Evolutionary conservation across 2,797 vertebrate species (phyloP).

Genomic region (Cynodonichthys magdalenae): DNA sequence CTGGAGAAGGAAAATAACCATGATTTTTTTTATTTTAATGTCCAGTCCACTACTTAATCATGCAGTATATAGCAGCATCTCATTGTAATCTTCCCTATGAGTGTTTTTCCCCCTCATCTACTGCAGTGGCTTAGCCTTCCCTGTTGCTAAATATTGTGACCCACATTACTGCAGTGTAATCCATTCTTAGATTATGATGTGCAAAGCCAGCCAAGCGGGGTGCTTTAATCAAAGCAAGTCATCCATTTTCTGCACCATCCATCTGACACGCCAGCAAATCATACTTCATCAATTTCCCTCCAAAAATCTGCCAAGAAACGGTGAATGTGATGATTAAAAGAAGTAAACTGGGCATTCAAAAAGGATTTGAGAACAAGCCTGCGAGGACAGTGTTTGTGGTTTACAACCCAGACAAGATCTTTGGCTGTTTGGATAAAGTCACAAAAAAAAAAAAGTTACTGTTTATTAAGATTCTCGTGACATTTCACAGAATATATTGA

Average conservation of each 20-base stretch:
- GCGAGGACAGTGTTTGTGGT: conserved; percentile 10
- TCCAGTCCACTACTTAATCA: conserved; percentile 47
- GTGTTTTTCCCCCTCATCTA: conserved; percentile 28
- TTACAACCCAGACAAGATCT: conserved; percentile 8
- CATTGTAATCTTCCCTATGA: conserved; percentile 25
- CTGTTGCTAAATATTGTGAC: conserved; percentile 74
- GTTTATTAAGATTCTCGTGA: too few species aligned
- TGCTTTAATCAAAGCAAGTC: conserved; percentile 78
- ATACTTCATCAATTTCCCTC: conserved; percentile 51
- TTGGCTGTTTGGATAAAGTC: not conserved
- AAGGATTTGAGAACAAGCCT: conserved; percentile 20
- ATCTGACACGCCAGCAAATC: conserved; percentile 66
- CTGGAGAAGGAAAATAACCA: conserved; percentile 49
- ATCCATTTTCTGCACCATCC: conserved; percentile 70
- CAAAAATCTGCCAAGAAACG: conserved; percentile 49
- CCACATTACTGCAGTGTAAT: conserved; percentile 74
- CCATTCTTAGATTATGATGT: conserved; percentile 77
- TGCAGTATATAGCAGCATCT: conserved; percentile 24
- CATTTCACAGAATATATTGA: not conserved
- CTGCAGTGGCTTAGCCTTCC: conserved; percentile 33
- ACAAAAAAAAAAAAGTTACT: too few species aligned
- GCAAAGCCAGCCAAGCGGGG: conserved; percentile 66
- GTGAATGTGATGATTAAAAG: conserved; percentile 39
- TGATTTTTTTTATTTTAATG: too few species aligned
- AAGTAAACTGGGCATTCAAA: conserved; percentile 29